These are phyloP conservation scores for Amblyjoppa fuscipennis DNA, from an alignment of 2,888 invertebrate species.

Conservation along the genomic window DNA sequence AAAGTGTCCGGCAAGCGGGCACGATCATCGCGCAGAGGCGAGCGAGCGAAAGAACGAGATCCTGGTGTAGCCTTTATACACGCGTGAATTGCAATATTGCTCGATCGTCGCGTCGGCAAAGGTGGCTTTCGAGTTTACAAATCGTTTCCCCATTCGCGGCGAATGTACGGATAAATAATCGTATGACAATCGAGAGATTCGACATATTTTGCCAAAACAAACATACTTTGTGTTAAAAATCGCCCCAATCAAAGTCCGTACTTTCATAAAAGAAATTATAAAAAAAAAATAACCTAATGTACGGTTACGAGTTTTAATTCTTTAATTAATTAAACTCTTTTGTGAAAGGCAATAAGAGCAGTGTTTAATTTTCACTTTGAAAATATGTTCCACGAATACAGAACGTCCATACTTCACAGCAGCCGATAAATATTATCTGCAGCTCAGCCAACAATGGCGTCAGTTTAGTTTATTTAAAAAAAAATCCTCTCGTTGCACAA, in stretches of 20 bases:
- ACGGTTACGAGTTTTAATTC: too few relatives aligned
- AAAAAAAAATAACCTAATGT: neutral
- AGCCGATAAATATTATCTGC: neutral
- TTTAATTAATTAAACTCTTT: too few relatives aligned
- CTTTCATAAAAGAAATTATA: neutral
- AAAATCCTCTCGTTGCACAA: constrained; percentile 4
- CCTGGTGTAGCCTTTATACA: constrained; percentile 7
- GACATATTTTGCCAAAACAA: neutral
- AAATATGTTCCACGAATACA: too few relatives aligned
- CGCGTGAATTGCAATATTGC: constrained; percentile 38
- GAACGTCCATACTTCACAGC: too few relatives aligned
- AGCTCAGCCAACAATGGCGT: neutral
- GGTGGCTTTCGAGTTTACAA: constrained; percentile 70
- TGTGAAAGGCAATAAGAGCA: too few relatives aligned
- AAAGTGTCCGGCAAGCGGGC: constrained; percentile 75
- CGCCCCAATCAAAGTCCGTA: neutral
- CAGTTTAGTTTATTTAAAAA: neutral
- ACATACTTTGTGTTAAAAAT: neutral
- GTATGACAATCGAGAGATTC: neutral
- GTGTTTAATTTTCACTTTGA: too few relatives aligned
- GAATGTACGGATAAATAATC: neutral
- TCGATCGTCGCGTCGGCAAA: constrained; percentile 58
- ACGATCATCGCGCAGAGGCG: constrained; percentile 50
- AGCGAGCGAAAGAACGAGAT: constrained; percentile 43
- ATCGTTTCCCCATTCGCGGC: constrained; percentile 26